Conservation (phyloP, 2,888 invertebrate species). For the Ectobius pallidus region DNA sequence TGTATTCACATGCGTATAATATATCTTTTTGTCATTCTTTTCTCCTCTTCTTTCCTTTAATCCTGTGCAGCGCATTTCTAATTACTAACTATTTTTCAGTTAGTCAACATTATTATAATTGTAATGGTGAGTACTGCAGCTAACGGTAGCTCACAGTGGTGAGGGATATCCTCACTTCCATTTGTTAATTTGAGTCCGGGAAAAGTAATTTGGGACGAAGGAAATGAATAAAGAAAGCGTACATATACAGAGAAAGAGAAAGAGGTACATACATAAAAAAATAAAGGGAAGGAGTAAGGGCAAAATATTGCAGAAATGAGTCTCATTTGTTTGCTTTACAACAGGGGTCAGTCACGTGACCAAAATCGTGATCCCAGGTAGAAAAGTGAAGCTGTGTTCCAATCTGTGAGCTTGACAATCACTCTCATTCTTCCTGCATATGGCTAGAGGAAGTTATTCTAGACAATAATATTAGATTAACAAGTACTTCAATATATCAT, state of each 20-base stretch:
- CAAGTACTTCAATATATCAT: too few species aligned
- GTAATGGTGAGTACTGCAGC: too few species aligned
- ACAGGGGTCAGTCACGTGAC: conserved; percentile 30
- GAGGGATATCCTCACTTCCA: conserved; percentile 16
- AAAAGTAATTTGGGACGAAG: conserved; percentile 30
- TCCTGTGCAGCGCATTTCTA: conserved; percentile 17
- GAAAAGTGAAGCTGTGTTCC: conserved; percentile 22
- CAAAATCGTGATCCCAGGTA: conserved; percentile 30
- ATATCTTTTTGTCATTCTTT: conserved; percentile 10
- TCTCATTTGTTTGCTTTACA: conserved; percentile 32
- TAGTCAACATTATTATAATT: conserved; percentile 25
- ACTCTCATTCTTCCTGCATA: too few species aligned
- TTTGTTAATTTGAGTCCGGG: conserved; percentile 27
- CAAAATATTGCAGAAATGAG: conserved; percentile 31
- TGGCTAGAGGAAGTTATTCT: too few species aligned
- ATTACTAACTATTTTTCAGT: conserved; percentile 30
- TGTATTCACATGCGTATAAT: conserved; percentile 18
- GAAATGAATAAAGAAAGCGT: conserved; percentile 30
- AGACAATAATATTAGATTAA: too few species aligned
- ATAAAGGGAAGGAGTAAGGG: conserved; percentile 2
- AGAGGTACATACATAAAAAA: conserved; percentile 11
- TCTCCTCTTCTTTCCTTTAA: background rate
- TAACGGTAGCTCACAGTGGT: background rate
- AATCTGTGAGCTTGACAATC: conserved; percentile 22
- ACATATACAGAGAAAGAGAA: conserved; percentile 19